Evolutionary conservation across 2,113 vertebrate species (phyloP).

Genomic region (Hippocampus mohnikei): DNA sequence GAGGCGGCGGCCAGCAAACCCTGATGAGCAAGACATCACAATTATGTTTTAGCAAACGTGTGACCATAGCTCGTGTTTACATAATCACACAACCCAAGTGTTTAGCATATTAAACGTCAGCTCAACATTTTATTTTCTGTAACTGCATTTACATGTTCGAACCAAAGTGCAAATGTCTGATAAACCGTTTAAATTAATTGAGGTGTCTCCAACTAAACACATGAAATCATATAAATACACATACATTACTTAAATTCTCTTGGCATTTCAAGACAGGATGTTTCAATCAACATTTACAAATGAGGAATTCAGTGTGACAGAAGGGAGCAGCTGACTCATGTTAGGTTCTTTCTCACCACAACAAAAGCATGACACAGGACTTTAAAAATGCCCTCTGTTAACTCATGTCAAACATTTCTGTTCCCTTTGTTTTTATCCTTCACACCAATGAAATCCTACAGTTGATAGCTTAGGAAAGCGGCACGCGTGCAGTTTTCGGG

Average conservation of each 20-base stretch:
- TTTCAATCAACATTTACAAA: neutral
- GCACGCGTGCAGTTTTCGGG: neutral
- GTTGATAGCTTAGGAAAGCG: neutral
- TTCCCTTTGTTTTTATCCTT: neutral
- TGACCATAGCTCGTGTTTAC: neutral
- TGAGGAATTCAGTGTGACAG: neutral
- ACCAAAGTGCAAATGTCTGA: conserved; percentile 44
- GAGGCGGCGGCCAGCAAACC: conserved; percentile 1
- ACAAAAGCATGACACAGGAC: conserved; percentile 4
- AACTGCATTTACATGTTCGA: conserved; percentile 34
- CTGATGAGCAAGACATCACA: conserved; percentile 6
- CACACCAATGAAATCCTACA: neutral
- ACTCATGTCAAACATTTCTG: neutral
- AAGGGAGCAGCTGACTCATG: neutral
- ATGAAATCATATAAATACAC: conserved; percentile 16
- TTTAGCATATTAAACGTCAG: neutral
- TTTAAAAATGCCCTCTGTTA: neutral
- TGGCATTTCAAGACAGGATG: conserved; percentile 25
- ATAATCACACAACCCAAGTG: neutral
- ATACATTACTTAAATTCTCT: conserved; percentile 31
- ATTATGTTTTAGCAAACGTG: neutral
- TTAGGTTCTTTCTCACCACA: neutral
- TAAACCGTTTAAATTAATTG: conserved; percentile 26
- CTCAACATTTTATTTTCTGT: conserved; percentile 24
- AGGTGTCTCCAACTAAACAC: conserved; percentile 18